Percentiles rank a stretch among this genome's conserved stretches.
Conservation (phyloP, 2,797 vertebrate genomes). For the Onychomys arenicola region DNA sequence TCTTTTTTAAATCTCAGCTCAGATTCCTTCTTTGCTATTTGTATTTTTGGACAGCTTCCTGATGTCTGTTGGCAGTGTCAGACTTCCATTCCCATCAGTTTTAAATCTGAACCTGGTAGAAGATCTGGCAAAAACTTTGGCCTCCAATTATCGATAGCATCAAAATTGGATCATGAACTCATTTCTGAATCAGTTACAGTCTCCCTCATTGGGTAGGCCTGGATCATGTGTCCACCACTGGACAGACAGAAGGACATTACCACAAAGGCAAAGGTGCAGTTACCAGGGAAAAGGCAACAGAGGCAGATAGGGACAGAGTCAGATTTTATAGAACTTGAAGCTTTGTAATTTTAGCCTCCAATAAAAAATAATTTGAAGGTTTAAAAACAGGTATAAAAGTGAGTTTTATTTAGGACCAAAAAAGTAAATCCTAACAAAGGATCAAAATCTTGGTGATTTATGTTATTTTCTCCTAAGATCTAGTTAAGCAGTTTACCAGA, state of each 20-base stretch:
- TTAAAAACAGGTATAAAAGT: conserved; percentile 41
- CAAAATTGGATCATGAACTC: background rate
- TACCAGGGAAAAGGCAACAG: conserved; percentile 11
- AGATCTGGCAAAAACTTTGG: conserved; percentile 38
- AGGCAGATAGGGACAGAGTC: background rate
- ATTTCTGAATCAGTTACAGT: conserved; percentile 12
- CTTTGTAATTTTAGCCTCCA: conserved; percentile 6
- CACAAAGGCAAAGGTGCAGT: background rate
- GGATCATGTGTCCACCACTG: background rate
- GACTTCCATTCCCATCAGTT: background rate
- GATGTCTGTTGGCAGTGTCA: background rate
- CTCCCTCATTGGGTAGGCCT: background rate
- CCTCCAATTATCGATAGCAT: background rate
- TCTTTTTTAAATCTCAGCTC: conserved; percentile 2
- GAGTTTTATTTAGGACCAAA: conserved; percentile 60
- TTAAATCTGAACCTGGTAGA: background rate
- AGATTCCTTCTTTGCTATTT: conserved; percentile 46
- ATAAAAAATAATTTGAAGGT: conserved; percentile 43
- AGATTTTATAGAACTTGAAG: conserved; percentile 3
- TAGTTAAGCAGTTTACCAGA: conserved; percentile 18
- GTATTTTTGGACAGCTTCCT: conserved; percentile 48
- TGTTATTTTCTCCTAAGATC: conserved; percentile 55
- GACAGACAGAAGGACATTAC: background rate
- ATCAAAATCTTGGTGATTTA: background rate
- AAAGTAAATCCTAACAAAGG: conserved; percentile 12